Percentiles rank a stretch among this genome's conserved stretches.
Conservation (phyloP, 2,113 vertebrate genomes). For the Danio rerio region GRCz12tu NC_133184.1:18370501-18371000, state of each 20-base stretch:
- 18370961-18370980: constrained; percentile 64
- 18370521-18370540: background rate
- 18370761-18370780: constrained; percentile 61
- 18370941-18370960: constrained; percentile 73
- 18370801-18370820: constrained; percentile 74
- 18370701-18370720: constrained; percentile 17
- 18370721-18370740: constrained; percentile 40
- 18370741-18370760: constrained; percentile 63
- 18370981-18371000: constrained; percentile 68
- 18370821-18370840: constrained; percentile 81
- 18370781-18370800: constrained; percentile 77
- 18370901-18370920: constrained; percentile 66
- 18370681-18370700: constrained; percentile 10
- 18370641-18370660: constrained; percentile 11
- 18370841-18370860: constrained; percentile 77
- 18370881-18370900: constrained; percentile 75
- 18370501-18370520: background rate
- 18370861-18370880: constrained; percentile 73
- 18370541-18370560: background rate
- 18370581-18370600: background rate
- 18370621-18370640: background rate
- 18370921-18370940: constrained; percentile 65
- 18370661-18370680: background rate
- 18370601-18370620: background rate
- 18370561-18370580: background rate